Evolutionary conservation across 2,797 vertebrate genomes (phyloP).

Genomic region (Pangasius sanitwongsei): DNA sequence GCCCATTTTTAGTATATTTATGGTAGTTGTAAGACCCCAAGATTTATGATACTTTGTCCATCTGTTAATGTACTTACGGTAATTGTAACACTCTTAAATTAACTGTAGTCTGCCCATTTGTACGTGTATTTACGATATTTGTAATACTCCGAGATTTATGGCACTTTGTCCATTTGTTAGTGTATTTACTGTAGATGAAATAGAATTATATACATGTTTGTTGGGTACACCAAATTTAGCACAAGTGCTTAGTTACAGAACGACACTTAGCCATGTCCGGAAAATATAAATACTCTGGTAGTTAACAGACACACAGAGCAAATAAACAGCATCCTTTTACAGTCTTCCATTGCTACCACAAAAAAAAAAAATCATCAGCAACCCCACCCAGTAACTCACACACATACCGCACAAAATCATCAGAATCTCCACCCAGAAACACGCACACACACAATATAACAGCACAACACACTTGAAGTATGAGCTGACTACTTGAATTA

Average conservation of each 20-base stretch:
- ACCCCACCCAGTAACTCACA: not conserved
- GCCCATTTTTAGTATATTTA: not conserved
- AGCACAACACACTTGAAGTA: not conserved
- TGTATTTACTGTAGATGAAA: not conserved
- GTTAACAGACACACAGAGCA: not conserved
- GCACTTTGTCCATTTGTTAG: not conserved
- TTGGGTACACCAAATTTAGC: not conserved
- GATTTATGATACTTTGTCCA: not conserved
- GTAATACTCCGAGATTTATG: not conserved
- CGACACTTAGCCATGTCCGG: too few species aligned
- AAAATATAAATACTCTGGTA: conserved; percentile 6
- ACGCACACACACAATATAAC: not conserved
- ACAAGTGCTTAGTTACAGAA: not conserved
- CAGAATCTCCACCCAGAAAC: not conserved
- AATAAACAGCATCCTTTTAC: conserved; percentile 5
- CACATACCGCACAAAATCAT: not conserved
- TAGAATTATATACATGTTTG: not conserved
- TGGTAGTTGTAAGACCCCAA: not conserved
- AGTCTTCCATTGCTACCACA: not conserved
- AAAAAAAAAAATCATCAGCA: not conserved
- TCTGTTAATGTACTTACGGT: not conserved
- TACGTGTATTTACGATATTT: not conserved
- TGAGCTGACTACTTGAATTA: not conserved
- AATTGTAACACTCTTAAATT: not conserved
- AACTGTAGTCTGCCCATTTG: not conserved